Evolutionary conservation across 2,113 vertebrate species (phyloP), one percentile per base, ranked within the genome.

Genomic region (Cnemophilus loriae): DNA sequence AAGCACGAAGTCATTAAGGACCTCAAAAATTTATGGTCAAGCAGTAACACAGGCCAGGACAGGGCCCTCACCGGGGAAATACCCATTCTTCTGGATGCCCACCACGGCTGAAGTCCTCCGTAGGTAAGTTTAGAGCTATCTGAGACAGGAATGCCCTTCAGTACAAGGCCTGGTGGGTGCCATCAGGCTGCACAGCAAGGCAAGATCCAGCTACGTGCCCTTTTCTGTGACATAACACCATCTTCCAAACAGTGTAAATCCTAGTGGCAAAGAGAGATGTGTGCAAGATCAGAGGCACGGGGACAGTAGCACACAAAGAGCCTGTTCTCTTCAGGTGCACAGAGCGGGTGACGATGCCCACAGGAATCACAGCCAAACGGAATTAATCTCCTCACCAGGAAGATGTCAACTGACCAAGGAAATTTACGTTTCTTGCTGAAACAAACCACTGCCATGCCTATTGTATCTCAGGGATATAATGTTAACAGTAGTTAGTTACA

Each of bases 351-450:
- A 21, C 5, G 1, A 15, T 41, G 61, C 50, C 33, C 11, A 1
- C 77, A 94, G 76, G 41, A 94, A 93, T 49, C n/a, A 92, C 7
- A 9, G 61, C 37, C 68, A 60, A 91, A 87, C 0, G 7, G 79
- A 67, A 96, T 93, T 64, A 21, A 96, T 77, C 53, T 60, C 32
- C 30, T 42, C 50, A 80, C 13, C 46, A 65, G 84, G 82, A 95
- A 97, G 93, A 97, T 47, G 39, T 79, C 73, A 94, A 59, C 19
- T 81, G 63, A 95, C 78, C 89, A 37, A 56, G 39, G 82, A 79
- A 96, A 96, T 94, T 78, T 42, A 95, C 6, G 8, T 22, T 93
- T 59, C 79, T 71, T 87, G 78, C 37, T 95, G 77, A 93, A 87
- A 89, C 84, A 81, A 87, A 90, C 33, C 60, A 76, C 56, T 73